Percentiles rank a stretch among this genome's conserved stretches.
These are phyloP conservation scores for Danio kyathit DNA, from an alignment of 2,797 vertebrate species.

Conservation along the genomic window DNA sequence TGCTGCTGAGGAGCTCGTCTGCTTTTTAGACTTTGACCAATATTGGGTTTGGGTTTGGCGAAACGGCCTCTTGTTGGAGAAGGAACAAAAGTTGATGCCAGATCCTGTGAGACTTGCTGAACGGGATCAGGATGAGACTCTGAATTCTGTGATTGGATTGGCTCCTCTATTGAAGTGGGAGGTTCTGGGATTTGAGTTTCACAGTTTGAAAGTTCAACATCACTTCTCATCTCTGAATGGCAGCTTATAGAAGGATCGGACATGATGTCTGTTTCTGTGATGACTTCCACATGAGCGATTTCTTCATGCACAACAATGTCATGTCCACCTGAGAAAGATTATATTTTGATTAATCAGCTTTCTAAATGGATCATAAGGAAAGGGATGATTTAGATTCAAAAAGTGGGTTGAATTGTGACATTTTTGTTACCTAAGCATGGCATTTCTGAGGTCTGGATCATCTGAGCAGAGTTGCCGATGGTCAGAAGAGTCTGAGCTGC, in stretches of 20 bases:
- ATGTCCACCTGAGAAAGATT: constrained; percentile 18
- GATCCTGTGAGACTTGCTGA: constrained; percentile 11
- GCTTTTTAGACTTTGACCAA: constrained; percentile 58
- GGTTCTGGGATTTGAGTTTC: constrained; percentile 8
- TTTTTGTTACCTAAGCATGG: constrained; percentile 44
- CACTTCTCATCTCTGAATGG: neutral
- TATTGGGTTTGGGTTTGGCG: constrained; percentile 60
- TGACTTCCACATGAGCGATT: constrained; percentile 49
- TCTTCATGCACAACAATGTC: constrained; percentile 30
- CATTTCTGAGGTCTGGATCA: constrained; percentile 59
- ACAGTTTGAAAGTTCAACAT: neutral
- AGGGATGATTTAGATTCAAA: neutral
- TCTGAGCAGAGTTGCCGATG: constrained; percentile 83
- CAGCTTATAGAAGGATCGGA: constrained; percentile 26
- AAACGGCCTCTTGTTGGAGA: constrained; percentile 50
- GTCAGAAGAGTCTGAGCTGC: constrained; percentile 93
- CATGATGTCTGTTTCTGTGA: constrained; percentile 22
- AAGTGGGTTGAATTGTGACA: neutral
- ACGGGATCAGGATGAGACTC: neutral
- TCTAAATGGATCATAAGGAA: neutral
- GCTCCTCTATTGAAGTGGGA: constrained; percentile 29
- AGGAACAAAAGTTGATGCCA: constrained; percentile 11
- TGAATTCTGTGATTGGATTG: constrained; percentile 19
- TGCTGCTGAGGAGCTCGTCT: constrained; percentile 37
- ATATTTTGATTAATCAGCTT: neutral